Evolutionary conservation across 2,888 invertebrate species (phyloP), one percentile per base, ranked within the genome.

Genomic region (Chrysina gloriosa): DNA sequence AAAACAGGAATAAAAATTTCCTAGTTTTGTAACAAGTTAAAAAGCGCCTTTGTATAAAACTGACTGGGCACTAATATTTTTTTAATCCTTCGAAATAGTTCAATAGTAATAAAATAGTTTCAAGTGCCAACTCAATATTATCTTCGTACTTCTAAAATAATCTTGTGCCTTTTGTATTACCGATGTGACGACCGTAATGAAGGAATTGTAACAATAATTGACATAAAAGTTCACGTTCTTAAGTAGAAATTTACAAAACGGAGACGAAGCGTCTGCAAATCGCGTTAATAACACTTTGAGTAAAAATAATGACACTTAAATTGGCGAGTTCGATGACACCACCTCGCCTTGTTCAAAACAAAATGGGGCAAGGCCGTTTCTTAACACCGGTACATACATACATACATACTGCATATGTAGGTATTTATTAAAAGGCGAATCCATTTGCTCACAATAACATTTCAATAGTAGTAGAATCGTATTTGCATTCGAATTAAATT

Each of bases 301-400:
- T 21, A 45, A 66, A 66, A 66, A 56, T 56, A 47, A 66, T 56
- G 56, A 45, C n/a, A 47, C 31, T 47, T 56, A 58, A 66, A 66
- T 56, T 66, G 56, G 45, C 45, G 42, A 34, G 65, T 56, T 45
- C 65, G 65, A 58, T 58, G 65, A 66, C 65, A 36, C 21, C 31
- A 66, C 11, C 47, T 66, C 47, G 65, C 56, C 56, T 66, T 66
- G 65, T 31, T 66, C 56, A 23, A 14, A 31, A 29, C 19, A 54
- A 66, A 66, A 45, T 56, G 36, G 56, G 65, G 56, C 65, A 66
- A 66, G 65, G 65, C 34, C 65, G 65, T 54, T 39, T 47, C 54
- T 66, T 66, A 21, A 14, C 52, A 56, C 54, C 45, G 39, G n/a
- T 27, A n/a, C n/a, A n/a, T 39, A 39, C 11, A 39, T 39, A 39